phyloP scores from a whole-genome alignment of 2,888 invertebrate genomes.

The Furcula furcula region DNA sequence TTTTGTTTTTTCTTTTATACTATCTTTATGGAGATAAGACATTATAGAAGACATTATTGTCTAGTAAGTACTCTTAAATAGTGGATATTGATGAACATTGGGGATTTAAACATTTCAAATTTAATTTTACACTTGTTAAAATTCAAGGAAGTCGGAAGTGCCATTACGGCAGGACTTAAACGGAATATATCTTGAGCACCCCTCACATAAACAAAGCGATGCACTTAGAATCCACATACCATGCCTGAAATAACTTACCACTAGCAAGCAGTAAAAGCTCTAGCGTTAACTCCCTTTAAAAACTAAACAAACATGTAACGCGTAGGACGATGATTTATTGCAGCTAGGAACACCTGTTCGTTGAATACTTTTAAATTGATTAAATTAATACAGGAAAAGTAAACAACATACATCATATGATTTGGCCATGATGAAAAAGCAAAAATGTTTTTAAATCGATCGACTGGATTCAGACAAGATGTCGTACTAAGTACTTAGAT shows the following conservation, averaged over 20 bases:
- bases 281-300: constrained; percentile 37
- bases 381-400: background rate
- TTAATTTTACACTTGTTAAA: no score
- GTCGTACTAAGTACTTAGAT: no score
- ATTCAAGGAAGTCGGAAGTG: constrained; percentile 46
- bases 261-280: constrained; percentile 33
- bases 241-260: constrained; percentile 61
- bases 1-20: no score
- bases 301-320: constrained; percentile 17
- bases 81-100: no score
- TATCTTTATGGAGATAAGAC: no score
- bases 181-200: constrained; percentile 57
- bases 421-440: no score
- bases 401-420: no score
- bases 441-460: no score
- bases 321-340: constrained; percentile 26
- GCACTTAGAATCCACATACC: constrained; percentile 62
- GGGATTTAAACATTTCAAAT: no score
- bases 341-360: constrained; percentile 30
- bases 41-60: no score
- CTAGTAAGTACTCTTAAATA: no score
- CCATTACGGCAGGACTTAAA: constrained; percentile 45
- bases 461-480: no score
- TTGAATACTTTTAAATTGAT: constrained; percentile 24
- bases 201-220: constrained; percentile 66